Base-by-base conservation (phyloP, 1,140 invertebrate genomes). In the Drosophila bocqueti region DNA sequence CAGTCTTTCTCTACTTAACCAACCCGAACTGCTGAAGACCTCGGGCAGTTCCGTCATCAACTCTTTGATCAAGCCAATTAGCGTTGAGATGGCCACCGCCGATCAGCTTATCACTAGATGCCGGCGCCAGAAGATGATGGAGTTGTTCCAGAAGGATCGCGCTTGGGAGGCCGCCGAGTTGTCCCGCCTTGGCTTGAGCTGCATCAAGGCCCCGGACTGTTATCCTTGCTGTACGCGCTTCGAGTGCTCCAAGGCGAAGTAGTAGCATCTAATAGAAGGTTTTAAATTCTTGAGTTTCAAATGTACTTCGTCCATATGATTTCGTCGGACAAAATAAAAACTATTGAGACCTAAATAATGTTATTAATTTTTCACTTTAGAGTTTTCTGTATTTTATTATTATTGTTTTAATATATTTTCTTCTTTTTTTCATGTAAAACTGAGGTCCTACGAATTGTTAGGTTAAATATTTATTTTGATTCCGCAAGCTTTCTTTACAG, bases 1-100 rank as follows among this genome's bases (percentile, higher is more conserved):
- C 24, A 85, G 83, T 13, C 66, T 85, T 5, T 55, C 79, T 0
- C 34, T 86, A 13, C 34, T 82, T 4, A 67, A 63, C 36, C 60
- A 64, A n/a, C 65, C 59, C 0, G 83, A 82, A 5, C 34, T 55
- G 0, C 46, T 67, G 3, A 81, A 36, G 26, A 42, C 43, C 4
- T 54, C 55, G 6, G 62, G 66, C 13, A 66, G 31, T 11, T 18
- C 55, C 26, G 42, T 83, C 10, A 38, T 77, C 16, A 64, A 73
- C 7, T 49, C 18, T 18, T 18, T 83, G 18, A 43, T 83, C 11
- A 69, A 61, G 4, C 84, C 80, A 0, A 64, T 87, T 16, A 54
- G 58, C 9, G 1, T 52, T 2, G 83, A 87, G 36, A 47, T 89
- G 46, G 55, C 42, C 38, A 38, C 67, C 6, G 76, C 84, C 24